Evolutionary conservation across 2,113 vertebrate genomes (phyloP).

Genomic region (Larimichthys crocea): DNA sequence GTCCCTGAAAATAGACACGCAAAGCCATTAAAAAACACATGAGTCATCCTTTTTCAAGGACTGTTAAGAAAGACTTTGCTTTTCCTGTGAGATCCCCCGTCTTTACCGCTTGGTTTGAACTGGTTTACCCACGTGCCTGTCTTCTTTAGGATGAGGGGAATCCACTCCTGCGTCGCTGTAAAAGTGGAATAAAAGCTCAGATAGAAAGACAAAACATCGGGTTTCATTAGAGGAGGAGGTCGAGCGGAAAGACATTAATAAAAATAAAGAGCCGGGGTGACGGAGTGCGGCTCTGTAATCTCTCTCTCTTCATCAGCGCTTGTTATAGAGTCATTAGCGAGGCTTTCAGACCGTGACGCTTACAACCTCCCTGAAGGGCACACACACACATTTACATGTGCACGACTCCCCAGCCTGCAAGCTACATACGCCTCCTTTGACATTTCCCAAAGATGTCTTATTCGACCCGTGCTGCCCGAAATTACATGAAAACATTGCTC

Average conservation of each 20-base stretch:
- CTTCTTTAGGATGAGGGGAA: background rate
- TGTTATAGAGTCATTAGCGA: slow-evolving; percentile 76
- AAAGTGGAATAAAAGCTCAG: background rate
- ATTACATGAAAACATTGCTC: slow-evolving; percentile 54
- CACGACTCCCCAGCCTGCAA: background rate
- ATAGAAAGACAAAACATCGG: slow-evolving; percentile 3
- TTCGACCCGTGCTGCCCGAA: slow-evolving; percentile 39
- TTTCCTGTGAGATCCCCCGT: slow-evolving; percentile 32
- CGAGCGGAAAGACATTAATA: slow-evolving; percentile 52
- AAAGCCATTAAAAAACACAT: slow-evolving; percentile 29
- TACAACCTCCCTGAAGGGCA: slow-evolving; percentile 58
- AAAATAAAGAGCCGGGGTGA: slow-evolving; percentile 39
- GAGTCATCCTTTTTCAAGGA: slow-evolving; percentile 45
- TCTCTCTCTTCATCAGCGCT: slow-evolving; percentile 64
- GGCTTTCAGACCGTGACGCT: slow-evolving; percentile 70
- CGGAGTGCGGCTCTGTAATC: slow-evolving; percentile 58
- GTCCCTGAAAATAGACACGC: background rate
- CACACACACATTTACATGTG: background rate
- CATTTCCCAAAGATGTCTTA: slow-evolving; percentile 40
- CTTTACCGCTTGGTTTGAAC: slow-evolving; percentile 12
- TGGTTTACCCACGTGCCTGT: background rate
- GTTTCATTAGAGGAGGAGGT: slow-evolving; percentile 39
- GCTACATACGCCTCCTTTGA: background rate
- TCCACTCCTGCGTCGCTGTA: slow-evolving; percentile 18
- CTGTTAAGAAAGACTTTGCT: background rate